Base-by-base conservation (phyloP, 2,113 vertebrate genomes). In the Solea senegalensis region DNA sequence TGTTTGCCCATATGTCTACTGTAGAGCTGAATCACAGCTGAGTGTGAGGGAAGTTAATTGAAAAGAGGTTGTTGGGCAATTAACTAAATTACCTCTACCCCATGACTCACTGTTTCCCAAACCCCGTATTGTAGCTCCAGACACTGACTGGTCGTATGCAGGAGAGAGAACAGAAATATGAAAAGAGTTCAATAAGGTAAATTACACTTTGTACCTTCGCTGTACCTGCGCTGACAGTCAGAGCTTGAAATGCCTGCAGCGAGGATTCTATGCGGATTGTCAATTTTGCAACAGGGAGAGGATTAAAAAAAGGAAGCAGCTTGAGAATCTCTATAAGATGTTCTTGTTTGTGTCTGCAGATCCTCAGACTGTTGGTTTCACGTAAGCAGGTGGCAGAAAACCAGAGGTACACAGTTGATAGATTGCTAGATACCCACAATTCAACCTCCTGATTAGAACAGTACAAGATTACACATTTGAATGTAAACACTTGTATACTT, bases 1-100 rank as follows among this genome's bases (percentile, higher is more conserved):
- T 65, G 61, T 80, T 76, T 75, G 63, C 71, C 68, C 78, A 41
- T 61, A 66, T 76, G 74, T 65, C 74, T 73, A 60, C 65, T 69
- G 58, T 66, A 14, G 65, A 83, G 71, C 28, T 69, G 63, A 83
- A 76, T 65, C 77, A 70, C 70, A 83, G 58, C 53, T 72, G 65
- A 80, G 51, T 15, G 41, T 76, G 75, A 80, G 74, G 59, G 41
- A 67, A 65, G 65, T 65, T 86, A 75, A 86, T 75, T 85, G 72
- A 81, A 86, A 82, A 78, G 64, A 63, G 53, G 61, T 74, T 74
- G 73, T 60, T 65, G 59, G 67, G 7, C 80, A 83, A 65, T 21
- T 44, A 28, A 65, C 28, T 52, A 65, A 61, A 57, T 65, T 52
- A 64, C 41, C 0, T 72, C 70, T 14, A 21, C 77, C 21, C 21